Evolutionary conservation across 2,888 invertebrate species (phyloP).

Genomic region (Dione vanillae): DNA sequence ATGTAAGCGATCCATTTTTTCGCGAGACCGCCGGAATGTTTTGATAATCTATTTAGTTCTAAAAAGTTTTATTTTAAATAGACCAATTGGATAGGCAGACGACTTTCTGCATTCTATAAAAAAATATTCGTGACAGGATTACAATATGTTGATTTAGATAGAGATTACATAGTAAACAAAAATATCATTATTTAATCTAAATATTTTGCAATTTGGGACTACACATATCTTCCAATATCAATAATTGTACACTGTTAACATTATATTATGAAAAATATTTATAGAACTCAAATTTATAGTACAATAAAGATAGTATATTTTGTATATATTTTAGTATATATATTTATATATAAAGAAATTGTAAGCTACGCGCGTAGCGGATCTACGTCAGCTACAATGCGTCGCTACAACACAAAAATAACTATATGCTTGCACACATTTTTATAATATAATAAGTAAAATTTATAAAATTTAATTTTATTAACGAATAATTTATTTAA

Average conservation of each 20-base stretch:
- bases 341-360: constrained; percentile 5
- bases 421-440: not conserved
- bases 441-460: not conserved
- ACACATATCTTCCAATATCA: not conserved
- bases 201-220: too few relatives aligned
- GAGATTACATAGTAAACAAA: too few relatives aligned
- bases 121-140: constrained; percentile 15
- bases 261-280: not conserved
- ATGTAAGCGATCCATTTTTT: constrained; percentile 36
- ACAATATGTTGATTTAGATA: not conserved
- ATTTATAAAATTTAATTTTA: not conserved
- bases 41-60: constrained; percentile 43
- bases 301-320: not conserved
- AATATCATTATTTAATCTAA: too few relatives aligned
- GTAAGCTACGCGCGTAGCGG: constrained; percentile 46
- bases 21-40: constrained; percentile 34
- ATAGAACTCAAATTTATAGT: not conserved
- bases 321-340: constrained; percentile 21
- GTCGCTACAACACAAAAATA: constrained; percentile 30
- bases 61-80: constrained; percentile 32
- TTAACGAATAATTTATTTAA: not conserved
- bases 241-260: not conserved
- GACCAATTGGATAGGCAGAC: constrained; percentile 28
- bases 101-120: constrained; percentile 28
- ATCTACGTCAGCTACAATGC: constrained; percentile 46